phyloP scores from a whole-genome alignment of 2,888 invertebrate species.

The Melinopterus prodromus region DNA sequence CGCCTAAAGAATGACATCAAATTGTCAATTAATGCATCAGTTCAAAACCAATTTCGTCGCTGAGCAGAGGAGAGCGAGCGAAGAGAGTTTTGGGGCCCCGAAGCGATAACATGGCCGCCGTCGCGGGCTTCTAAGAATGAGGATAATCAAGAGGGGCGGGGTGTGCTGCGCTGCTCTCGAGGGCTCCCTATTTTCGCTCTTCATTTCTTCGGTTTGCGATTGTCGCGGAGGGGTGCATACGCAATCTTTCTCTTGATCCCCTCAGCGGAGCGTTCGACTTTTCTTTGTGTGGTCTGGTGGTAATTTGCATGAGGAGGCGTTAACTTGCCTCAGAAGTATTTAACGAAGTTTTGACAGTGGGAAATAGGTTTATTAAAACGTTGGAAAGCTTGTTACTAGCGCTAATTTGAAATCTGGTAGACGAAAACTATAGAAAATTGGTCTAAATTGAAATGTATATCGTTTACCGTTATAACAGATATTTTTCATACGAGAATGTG shows the following conservation, averaged over 20 bases:
- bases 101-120: conserved; percentile 31
- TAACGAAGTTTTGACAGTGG: conserved; percentile 18
- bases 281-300: conserved; percentile 4
- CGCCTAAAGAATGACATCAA: conserved; percentile 57
- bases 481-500: no score
- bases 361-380: conserved; percentile 20
- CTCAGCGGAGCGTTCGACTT: background rate
- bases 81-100: conserved; percentile 29
- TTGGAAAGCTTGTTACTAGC: background rate
- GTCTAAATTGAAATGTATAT: no score
- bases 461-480: no score
- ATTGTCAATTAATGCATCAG: conserved; percentile 61
- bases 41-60: conserved; percentile 57
- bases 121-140: conserved; percentile 51
- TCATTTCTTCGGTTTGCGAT: conserved; percentile 19
- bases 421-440: no score
- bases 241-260: conserved; percentile 22
- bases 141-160: conserved; percentile 57
- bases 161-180: conserved; percentile 27
- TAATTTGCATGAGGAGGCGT: conserved; percentile 14
- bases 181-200: conserved; percentile 32
- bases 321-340: conserved; percentile 19
- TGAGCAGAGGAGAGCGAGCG: conserved; percentile 52
- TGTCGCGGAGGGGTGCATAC: conserved; percentile 28
- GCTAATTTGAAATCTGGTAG: background rate